phyloP scores from a whole-genome alignment of 2,113 vertebrate species.

The Periophthalmodon schlosseri region DNA sequence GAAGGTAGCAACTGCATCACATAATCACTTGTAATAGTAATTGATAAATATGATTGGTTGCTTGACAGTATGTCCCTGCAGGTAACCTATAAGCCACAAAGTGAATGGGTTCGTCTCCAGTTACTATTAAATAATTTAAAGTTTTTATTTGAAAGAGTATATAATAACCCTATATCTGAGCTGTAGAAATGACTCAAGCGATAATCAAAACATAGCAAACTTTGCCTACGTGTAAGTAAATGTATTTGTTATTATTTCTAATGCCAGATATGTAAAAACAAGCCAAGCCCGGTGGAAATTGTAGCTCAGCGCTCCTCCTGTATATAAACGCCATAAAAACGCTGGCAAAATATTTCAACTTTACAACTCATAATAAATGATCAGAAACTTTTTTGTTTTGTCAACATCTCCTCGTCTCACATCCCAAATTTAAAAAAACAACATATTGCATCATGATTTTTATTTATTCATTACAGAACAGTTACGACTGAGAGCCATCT shows the following conservation, averaged over 20 bases:
- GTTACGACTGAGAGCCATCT: slow-evolving; percentile 18
- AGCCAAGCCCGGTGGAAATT: slow-evolving; percentile 34
- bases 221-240: slow-evolving; percentile 3
- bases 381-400: slow-evolving; percentile 15
- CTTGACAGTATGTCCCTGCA: too few relatives aligned
- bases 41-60: neutral
- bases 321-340: slow-evolving; percentile 37
- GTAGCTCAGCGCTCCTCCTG: slow-evolving; percentile 32
- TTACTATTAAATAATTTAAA: too few relatives aligned
- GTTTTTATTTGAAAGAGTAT: too few relatives aligned
- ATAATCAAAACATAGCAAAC: neutral
- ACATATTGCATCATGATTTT: slow-evolving; percentile 33
- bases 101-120: too few relatives aligned
- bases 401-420: slow-evolving; percentile 24
- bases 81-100: too few relatives aligned
- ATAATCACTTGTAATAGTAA: neutral
- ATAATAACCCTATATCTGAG: too few relatives aligned
- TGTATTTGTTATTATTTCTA: slow-evolving; percentile 7
- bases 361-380: slow-evolving; percentile 39
- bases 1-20: neutral
- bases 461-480: slow-evolving; percentile 35
- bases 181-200: too few relatives aligned
- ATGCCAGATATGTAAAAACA: slow-evolving; percentile 22
- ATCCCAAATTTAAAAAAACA: slow-evolving; percentile 17
- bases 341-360: slow-evolving; percentile 21